phyloP scores from a whole-genome alignment of 2,113 vertebrate species.

The Dryoscopus gambensis region DNA sequence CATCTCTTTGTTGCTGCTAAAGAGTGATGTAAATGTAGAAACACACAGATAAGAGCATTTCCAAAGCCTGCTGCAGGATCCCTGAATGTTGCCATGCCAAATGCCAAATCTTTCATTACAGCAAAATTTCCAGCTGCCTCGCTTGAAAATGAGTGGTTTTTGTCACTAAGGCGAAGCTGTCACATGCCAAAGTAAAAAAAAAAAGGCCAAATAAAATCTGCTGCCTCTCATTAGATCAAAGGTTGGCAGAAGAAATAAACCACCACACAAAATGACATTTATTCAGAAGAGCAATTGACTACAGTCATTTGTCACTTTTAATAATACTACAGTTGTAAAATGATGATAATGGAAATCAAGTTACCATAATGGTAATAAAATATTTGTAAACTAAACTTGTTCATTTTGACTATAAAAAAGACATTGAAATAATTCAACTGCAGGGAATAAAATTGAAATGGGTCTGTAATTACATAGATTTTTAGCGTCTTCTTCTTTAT shows the following conservation, averaged over 20 bases:
- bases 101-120: background rate
- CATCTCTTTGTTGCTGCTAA: background rate
- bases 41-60: background rate
- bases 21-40: background rate
- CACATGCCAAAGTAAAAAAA: background rate
- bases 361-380: constrained; percentile 66
- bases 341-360: constrained; percentile 64
- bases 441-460: constrained; percentile 69
- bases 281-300: constrained; percentile 44
- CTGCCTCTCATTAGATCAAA: constrained; percentile 33
- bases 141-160: constrained; percentile 45
- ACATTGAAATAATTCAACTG: constrained; percentile 71
- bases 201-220: constrained; percentile 31
- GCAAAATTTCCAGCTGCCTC: constrained; percentile 37
- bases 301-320: constrained; percentile 67
- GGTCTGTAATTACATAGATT: constrained; percentile 69
- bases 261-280: background rate
- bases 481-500: constrained; percentile 57
- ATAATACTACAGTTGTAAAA: constrained; percentile 55
- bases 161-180: constrained; percentile 18
- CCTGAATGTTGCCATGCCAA: background rate
- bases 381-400: constrained; percentile 73
- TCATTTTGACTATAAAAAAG: constrained; percentile 63
- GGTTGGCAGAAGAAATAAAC: constrained; percentile 54
- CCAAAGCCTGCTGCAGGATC: background rate